Conservation (phyloP, 2,797 vertebrate genomes). For the Macropus fuliginosus region DNA sequence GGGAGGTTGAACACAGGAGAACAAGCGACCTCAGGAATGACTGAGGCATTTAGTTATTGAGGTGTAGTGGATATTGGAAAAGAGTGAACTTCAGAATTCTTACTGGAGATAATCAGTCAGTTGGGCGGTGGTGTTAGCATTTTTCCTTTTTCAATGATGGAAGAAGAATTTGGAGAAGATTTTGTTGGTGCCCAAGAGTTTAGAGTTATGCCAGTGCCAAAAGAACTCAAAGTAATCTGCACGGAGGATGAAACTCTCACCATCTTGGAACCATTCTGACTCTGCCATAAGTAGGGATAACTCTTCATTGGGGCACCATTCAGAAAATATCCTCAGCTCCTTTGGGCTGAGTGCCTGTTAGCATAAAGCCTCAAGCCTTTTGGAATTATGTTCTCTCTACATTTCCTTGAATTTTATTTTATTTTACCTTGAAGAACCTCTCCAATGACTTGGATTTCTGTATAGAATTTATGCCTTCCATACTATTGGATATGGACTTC, state of each 20-base stretch:
- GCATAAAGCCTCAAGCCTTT: neutral
- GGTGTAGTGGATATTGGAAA: conserved; percentile 54
- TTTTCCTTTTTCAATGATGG: conserved; percentile 6
- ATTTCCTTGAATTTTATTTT: neutral
- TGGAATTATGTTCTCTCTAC: neutral
- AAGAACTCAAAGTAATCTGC: neutral
- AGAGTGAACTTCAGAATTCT: neutral
- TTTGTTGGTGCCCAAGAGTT: neutral
- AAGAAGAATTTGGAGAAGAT: neutral
- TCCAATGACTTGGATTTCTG: neutral
- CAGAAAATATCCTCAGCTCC: neutral
- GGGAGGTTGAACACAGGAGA: conserved; percentile 37
- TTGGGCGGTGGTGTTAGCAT: neutral
- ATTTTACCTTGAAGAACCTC: neutral
- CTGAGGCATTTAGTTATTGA: conserved; percentile 48
- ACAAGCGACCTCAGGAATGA: conserved; percentile 25
- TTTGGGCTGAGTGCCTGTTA: neutral
- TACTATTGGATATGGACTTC: neutral
- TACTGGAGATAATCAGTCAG: conserved; percentile 50
- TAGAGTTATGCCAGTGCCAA: neutral
- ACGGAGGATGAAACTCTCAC: neutral
- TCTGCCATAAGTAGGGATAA: neutral
- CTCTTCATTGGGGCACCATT: neutral
- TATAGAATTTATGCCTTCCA: neutral
- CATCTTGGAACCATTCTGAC: neutral